Percentiles rank a stretch among this genome's conserved stretches.
Conservation (phyloP, 2,113 vertebrate species). For the Sinocyclocheilus grahami region DNA sequence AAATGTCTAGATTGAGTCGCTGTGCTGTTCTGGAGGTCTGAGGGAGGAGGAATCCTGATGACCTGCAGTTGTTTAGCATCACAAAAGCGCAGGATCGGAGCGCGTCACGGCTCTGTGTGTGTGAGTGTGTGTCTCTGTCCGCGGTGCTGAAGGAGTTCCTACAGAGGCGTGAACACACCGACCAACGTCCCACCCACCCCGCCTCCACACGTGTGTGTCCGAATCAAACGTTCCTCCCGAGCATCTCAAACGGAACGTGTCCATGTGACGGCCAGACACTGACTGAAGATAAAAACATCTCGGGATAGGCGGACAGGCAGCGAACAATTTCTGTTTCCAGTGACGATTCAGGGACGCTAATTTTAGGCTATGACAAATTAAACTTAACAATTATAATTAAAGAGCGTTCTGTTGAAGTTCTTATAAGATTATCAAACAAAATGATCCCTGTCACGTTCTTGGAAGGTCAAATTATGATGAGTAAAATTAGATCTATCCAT, state of each 20-base stretch:
- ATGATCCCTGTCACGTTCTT: no score
- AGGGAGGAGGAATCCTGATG: slow-evolving; percentile 44
- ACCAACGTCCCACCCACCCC: neutral
- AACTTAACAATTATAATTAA: no score
- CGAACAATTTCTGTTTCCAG: no score
- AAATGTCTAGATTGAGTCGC: slow-evolving; percentile 61
- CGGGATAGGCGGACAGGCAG: no score
- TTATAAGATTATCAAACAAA: no score
- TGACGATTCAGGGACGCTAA: no score
- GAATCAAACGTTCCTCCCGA: slow-evolving; percentile 16
- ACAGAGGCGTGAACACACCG: slow-evolving; percentile 34
- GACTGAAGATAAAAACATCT: neutral
- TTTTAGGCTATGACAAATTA: no score
- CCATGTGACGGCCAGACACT: no score
- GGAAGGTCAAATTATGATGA: no score
- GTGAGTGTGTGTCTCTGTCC: slow-evolving; percentile 50
- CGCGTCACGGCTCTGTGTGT: neutral
- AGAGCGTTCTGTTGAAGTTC: no score
- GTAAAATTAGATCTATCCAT: no score
- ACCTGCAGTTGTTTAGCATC: slow-evolving; percentile 22
- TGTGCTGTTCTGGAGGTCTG: slow-evolving; percentile 39
- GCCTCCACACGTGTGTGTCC: slow-evolving; percentile 39
- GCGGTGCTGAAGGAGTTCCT: slow-evolving; percentile 57
- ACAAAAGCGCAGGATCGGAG: slow-evolving; percentile 40
- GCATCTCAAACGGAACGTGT: no score